A percentile compares a stretch with the other conserved stretches of the same genome.
These are phyloP conservation scores for Cheilosia grossa DNA, from an alignment of 2,888 invertebrate species.

Conservation along the genomic window DNA sequence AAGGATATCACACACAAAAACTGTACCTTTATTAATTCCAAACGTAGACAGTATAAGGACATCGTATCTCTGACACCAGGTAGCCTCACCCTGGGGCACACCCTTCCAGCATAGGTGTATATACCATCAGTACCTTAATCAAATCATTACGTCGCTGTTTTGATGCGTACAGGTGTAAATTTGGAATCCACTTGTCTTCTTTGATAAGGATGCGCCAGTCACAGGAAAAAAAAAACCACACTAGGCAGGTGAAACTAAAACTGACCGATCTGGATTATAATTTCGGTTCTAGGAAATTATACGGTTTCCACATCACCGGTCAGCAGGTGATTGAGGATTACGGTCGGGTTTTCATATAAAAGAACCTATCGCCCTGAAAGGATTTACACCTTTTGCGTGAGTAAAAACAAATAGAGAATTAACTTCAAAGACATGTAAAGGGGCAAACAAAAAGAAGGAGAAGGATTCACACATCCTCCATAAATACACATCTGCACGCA, in stretches of 20 bases:
- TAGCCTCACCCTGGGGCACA: constrained; percentile 4
- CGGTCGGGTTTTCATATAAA: not conserved
- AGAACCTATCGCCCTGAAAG: not conserved
- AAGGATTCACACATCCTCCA: constrained; percentile 44
- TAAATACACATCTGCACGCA: constrained; percentile 29
- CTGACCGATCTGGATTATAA: constrained; percentile 61
- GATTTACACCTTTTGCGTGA: constrained; percentile 49
- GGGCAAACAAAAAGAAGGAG: not conserved
- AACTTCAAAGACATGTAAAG: not conserved
- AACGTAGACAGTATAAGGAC: constrained; percentile 16
- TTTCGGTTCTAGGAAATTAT: constrained; percentile 66
- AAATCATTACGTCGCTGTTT: constrained; percentile 54
- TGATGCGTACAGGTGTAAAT: constrained; percentile 69
- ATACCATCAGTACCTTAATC: constrained; percentile 47
- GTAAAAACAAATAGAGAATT: constrained; percentile 51
- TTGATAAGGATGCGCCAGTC: constrained; percentile 34
- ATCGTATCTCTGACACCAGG: constrained; percentile 20
- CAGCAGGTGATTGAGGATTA: constrained; percentile 52
- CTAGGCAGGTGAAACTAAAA: constrained; percentile 13
- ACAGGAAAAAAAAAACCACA: not conserved
- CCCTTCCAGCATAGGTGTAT: not conserved
- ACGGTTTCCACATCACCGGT: constrained; percentile 46
- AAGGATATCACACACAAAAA: constrained; percentile 12
- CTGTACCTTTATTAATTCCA: constrained; percentile 35
- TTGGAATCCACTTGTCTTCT: constrained; percentile 50